These are phyloP conservation scores for Mobula birostris DNA, from an alignment of 2,113 vertebrate genomes.

Conservation along the genomic window DNA sequence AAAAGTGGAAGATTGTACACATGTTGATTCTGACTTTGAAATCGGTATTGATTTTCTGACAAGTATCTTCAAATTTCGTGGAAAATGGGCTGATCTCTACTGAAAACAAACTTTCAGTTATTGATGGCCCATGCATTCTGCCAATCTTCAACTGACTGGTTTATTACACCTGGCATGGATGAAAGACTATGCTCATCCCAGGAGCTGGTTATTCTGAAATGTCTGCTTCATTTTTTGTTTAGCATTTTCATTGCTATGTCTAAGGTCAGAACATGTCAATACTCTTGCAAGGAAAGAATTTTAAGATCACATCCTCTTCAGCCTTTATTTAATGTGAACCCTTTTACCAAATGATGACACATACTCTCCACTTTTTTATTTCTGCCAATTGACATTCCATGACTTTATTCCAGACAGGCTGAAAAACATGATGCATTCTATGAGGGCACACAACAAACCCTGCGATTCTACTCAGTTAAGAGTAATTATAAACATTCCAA, in stretches of 20 bases:
- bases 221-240: background rate
- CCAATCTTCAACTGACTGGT: background rate
- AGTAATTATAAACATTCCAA: background rate
- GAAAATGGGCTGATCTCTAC: background rate
- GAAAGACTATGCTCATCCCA: background rate
- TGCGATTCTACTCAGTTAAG: background rate
- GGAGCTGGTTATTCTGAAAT: background rate
- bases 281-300: background rate
- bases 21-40: background rate
- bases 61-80: background rate
- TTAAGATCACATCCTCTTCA: background rate
- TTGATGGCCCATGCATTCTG: background rate
- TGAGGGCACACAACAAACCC: background rate
- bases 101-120: background rate
- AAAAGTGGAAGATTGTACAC: background rate
- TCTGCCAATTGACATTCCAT: background rate
- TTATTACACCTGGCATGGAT: background rate
- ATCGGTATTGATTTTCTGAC: conserved; percentile 18
- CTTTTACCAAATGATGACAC: background rate
- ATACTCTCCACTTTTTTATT: background rate
- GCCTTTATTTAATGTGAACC: background rate
- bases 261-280: background rate
- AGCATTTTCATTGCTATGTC: background rate
- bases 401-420: background rate
- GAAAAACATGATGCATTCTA: background rate